Evolutionary conservation across 1,140 invertebrate species (phyloP), one percentile per base, ranked within the genome.

Genomic region (Brachionus rubens): DNA sequence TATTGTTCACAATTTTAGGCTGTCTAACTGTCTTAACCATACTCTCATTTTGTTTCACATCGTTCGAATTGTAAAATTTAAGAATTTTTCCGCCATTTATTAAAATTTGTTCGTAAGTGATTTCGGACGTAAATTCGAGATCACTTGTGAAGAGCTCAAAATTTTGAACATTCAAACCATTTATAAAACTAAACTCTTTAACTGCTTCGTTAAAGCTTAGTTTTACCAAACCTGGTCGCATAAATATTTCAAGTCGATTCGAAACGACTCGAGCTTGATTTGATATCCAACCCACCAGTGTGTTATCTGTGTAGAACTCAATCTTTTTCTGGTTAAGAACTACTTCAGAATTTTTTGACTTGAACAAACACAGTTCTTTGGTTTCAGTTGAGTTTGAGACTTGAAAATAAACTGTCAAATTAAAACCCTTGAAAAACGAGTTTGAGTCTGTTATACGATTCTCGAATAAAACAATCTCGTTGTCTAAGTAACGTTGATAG

Each of bases 171-270:
- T 26, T 26, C 14, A 14, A 46, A 7, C n/a, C 43, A 43, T 41
- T 24, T 33, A 16, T 9, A 59, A 40, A 36, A 10, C 19, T 46
- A 3, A 21, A 12, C 24, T 65, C 59, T 43, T 41, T 65, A 3
- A 19, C 5, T 3, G 14, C 12, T 21, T 19, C n/a, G 16, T 65
- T 43, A 24, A 65, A 14, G 21, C 16, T 26, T 7, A 65, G 9
- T 46, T 65, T 65, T 10, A 65, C 21, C n/a, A 65, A 12, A 65
- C 59, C 59, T 1, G 59, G 59, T 41, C 43, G 41, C 6, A 43
- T 12, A 65, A 14, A 65, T 4, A 65, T 36, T 16, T 65, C 59
- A 9, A 65, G 0, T 12, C n/a, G 40, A 19, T 43, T 65, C 6
- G 24, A 21, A 21, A 1, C 36, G 0, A 43, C 24, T 12, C 24